Evolutionary conservation across 2,113 vertebrate species (phyloP).

Genomic region (Tetrax tetrax): DNA sequence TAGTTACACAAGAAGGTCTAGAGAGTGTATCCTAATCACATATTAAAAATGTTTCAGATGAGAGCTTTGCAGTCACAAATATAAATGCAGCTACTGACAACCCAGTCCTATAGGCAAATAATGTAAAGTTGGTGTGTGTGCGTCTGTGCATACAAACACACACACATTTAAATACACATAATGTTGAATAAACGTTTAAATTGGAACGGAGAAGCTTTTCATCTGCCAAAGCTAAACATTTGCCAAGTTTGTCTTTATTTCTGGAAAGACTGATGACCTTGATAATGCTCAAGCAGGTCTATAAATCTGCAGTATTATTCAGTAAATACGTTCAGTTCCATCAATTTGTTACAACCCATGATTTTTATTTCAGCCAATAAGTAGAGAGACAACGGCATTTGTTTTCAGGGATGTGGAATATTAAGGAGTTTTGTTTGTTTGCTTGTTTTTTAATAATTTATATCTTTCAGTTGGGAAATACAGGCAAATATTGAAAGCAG

Average conservation of each 20-base stretch:
- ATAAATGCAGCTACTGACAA: not conserved
- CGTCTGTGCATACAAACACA: not conserved
- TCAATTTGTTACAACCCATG: not conserved
- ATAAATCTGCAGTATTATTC: not conserved
- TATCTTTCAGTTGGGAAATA: not conserved
- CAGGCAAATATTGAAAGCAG: not conserved
- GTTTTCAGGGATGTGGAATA: not conserved
- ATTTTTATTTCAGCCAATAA: not conserved
- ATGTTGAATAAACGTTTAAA: not conserved
- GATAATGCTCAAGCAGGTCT: not conserved
- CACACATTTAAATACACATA: not conserved
- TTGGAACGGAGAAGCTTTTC: not conserved
- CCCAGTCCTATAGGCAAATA: not conserved
- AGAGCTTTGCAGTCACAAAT: not conserved
- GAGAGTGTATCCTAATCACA: not conserved
- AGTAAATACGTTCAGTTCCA: not conserved
- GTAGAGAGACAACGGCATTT: not conserved
- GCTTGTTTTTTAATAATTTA: not conserved
- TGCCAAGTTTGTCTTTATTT: not conserved
- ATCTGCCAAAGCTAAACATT: not conserved
- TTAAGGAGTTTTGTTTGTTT: not conserved
- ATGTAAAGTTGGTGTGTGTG: not conserved
- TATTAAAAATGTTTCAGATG: not conserved
- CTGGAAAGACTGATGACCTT: not conserved
- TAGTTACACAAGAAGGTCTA: not conserved